Evolutionary conservation across 1,140 invertebrate genomes (phyloP).

Genomic region (Pogonomyrmex barbatus): DNA sequence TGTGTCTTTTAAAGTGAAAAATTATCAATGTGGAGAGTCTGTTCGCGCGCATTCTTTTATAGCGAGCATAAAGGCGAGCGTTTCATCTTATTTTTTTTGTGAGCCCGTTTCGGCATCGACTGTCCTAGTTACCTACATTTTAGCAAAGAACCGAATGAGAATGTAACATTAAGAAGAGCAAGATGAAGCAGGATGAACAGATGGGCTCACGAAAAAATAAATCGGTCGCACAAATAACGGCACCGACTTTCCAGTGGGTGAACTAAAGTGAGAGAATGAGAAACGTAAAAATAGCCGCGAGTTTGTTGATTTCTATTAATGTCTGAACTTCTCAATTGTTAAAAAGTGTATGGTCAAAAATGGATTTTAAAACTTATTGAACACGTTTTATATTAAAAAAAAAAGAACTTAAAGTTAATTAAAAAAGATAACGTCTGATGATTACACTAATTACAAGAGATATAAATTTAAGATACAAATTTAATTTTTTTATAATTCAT

Average conservation of each 20-base stretch:
- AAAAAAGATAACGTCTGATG: not conserved
- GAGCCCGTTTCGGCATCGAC: slow-evolving; percentile 46
- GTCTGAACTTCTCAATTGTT: not conserved
- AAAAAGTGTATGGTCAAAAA: not conserved
- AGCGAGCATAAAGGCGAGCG: not conserved
- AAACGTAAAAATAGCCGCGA: not conserved
- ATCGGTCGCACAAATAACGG: slow-evolving; percentile 71
- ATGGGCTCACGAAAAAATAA: slow-evolving; percentile 64
- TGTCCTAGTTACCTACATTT: slow-evolving; percentile 71
- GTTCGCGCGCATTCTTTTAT: slow-evolving; percentile 2
- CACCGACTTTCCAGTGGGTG: slow-evolving; percentile 17
- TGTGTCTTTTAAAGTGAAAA: slow-evolving; percentile 2
- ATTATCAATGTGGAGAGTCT: not conserved
- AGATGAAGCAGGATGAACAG: not conserved
- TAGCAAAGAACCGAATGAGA: slow-evolving; percentile 33
- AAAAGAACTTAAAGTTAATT: not conserved
- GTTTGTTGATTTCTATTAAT: not conserved
- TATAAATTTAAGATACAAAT: not conserved
- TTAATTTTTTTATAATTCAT: not conserved
- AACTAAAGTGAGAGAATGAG: not conserved
- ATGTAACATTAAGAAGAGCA: not conserved
- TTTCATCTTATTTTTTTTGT: slow-evolving; percentile 33
- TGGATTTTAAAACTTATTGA: not conserved
- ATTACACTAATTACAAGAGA: not conserved
- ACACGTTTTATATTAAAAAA: not conserved